Evolutionary conservation across 1,140 invertebrate species (phyloP), one percentile per base, ranked within the genome.

Genomic region (Grapholita molesta): DNA sequence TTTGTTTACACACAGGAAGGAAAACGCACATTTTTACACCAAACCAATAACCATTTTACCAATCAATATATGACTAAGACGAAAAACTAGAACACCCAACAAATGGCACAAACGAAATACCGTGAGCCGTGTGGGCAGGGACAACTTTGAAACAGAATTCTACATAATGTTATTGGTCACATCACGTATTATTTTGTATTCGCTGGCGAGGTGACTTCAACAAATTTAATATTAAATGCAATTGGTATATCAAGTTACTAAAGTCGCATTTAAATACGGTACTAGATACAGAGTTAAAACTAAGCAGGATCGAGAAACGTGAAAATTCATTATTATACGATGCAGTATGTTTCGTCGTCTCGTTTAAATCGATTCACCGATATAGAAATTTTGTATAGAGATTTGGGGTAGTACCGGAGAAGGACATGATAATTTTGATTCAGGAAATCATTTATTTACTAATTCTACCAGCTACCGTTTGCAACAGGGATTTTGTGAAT

Each of bases 121-220:
- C 55, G 11, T 15, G 55, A 61, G 32, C 18, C 55, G 55, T 61
- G 24, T 8, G 5, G 11, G 28, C 24, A 61, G 25, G 30, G 25
- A 32, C 24, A 30, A 32, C 6, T 61, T 28, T 28, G n/a, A 23
- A 15, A n/a, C 30, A 57, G 55, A 57, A 61, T 61, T 15, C 15
- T 30, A 28, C 55, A 61, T 52, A 12, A 57, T 61, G 55, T 61
- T 61, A 61, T 61, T 61, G 55, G 55, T 61, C 55, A 28, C 55
- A 61, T 61, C 55, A 61, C 55, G 55, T 61, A 30, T 61, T 61
- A 61, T 25, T 28, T 61, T 28, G 24, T 61, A 32, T 61, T 25
- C 23, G 8, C 11, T n/a, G 21, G 2, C 15, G 55, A 25, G 8
- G 25, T 61, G 55, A 30, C 55, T 28, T n/a, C 30, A 30, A 15